A percentile compares a stretch with the other conserved stretches of the same genome.
Conservation (phyloP, 2,113 vertebrate genomes). For the Vimba vimba region DNA sequence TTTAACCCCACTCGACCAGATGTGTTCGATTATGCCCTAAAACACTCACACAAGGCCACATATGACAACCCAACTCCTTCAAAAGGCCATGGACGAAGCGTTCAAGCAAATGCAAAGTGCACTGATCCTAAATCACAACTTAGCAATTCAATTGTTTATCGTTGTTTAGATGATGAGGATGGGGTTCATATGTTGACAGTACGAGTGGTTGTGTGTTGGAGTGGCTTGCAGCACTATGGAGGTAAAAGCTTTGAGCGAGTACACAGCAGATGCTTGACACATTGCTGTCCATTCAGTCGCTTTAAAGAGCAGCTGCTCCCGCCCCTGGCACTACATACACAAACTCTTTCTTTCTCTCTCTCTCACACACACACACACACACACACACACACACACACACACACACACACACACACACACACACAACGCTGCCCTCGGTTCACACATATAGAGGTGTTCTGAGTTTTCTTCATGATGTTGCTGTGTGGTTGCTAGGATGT, state of each 20-base stretch:
- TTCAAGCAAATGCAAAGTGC: slow-evolving; percentile 2
- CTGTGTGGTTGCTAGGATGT: background rate
- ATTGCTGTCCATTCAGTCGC: slow-evolving; percentile 76
- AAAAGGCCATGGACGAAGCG: background rate
- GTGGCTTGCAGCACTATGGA: slow-evolving; percentile 48
- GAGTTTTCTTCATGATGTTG: background rate
- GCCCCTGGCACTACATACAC: slow-evolving; percentile 69
- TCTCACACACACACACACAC: slow-evolving; percentile 45
- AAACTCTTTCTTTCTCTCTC: slow-evolving; percentile 47
- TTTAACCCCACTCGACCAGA: slow-evolving; percentile 38
- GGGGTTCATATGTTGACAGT: slow-evolving; percentile 2
- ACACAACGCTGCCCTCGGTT: slow-evolving; percentile 26
- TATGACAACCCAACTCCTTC: background rate
- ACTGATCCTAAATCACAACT: slow-evolving; percentile 5
- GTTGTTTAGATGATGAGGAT: background rate
- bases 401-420: slow-evolving; percentile 46
- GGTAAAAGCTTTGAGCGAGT: slow-evolving; percentile 61
- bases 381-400: slow-evolving; percentile 43
- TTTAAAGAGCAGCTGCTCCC: slow-evolving; percentile 79
- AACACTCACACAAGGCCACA: slow-evolving; percentile 23
- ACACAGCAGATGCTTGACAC: slow-evolving; percentile 76
- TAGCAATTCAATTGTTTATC: background rate
- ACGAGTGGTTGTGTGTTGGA: slow-evolving; percentile 15
- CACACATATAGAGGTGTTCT: slow-evolving; percentile 9
- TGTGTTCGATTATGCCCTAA: slow-evolving; percentile 33